Percentiles rank a stretch among this genome's conserved stretches.
These are phyloP conservation scores for Phoenicopterus ruber DNA, from an alignment of 2,113 vertebrate genomes.

Conservation along the genomic window DNA sequence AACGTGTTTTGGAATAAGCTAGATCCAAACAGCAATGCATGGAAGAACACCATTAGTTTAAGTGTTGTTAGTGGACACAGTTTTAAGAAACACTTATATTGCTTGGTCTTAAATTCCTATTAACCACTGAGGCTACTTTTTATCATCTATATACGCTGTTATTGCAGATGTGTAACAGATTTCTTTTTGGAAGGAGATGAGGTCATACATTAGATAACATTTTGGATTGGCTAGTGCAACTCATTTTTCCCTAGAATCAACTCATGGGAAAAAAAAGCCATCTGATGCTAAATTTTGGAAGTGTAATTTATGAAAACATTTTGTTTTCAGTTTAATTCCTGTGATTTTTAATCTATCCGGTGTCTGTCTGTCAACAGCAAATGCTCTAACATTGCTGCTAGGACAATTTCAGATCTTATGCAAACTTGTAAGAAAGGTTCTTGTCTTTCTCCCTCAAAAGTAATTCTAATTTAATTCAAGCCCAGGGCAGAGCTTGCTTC, in stretches of 20 bases:
- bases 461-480: not conserved
- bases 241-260: not conserved
- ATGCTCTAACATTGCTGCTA: conserved; percentile 12
- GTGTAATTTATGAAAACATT: not conserved
- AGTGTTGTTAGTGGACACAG: not conserved
- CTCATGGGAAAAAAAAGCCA: not conserved
- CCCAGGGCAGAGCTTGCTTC: not conserved
- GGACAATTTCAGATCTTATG: not conserved
- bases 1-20: not conserved
- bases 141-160: not conserved
- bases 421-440: conserved; percentile 34
- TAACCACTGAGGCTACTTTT: not conserved
- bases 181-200: not conserved
- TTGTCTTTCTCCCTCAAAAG: not conserved
- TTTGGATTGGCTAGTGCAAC: not conserved
- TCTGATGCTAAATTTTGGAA: not conserved
- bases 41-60: not conserved
- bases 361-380: conserved; percentile 20
- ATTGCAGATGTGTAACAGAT: not conserved
- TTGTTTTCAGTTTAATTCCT: not conserved
- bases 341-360: not conserved
- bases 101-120: not conserved
- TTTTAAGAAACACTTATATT: not conserved
- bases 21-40: not conserved
- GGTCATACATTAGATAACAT: not conserved